These are phyloP conservation scores for Drosophila colorata DNA, from an alignment of 2,888 invertebrate species.

Conservation along the genomic window DNA sequence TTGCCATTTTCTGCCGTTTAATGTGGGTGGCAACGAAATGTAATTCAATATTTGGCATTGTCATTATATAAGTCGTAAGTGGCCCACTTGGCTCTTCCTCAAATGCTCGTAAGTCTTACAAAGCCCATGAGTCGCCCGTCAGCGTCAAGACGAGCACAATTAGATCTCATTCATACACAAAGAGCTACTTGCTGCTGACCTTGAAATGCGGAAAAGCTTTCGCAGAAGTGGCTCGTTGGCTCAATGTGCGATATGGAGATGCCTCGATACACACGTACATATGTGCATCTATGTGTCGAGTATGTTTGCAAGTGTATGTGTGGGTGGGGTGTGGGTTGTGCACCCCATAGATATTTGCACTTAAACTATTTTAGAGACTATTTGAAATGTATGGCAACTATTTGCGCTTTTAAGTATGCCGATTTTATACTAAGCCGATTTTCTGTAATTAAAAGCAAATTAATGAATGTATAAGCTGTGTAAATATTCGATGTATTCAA, in stretches of 20 bases:
- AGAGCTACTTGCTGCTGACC: conserved; percentile 73
- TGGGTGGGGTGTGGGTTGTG: conserved; percentile 20
- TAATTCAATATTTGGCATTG: conserved; percentile 68
- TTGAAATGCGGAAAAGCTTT: conserved; percentile 61
- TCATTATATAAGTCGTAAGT: conserved; percentile 46
- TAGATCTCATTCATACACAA: conserved; percentile 75
- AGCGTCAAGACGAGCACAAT: conserved; percentile 68
- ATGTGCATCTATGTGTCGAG: neutral
- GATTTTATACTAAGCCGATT: conserved; percentile 61
- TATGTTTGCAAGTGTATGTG: neutral
- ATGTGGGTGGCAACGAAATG: conserved; percentile 22
- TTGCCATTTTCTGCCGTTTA: neutral
- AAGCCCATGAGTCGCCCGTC: conserved; percentile 48
- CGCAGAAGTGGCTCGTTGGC: conserved; percentile 49
- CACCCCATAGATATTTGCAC: conserved; percentile 33
- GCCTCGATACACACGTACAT: conserved; percentile 41
- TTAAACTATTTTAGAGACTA: conserved; percentile 15
- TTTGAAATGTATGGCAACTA: conserved; percentile 30
- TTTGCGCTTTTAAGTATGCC: conserved; percentile 43
- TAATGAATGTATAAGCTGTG: conserved; percentile 8
- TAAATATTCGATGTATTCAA: neutral
- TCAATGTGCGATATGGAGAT: conserved; percentile 44
- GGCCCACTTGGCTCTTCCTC: conserved; percentile 37
- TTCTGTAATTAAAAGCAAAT: conserved; percentile 61
- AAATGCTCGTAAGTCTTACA: conserved; percentile 27